phyloP scores from a whole-genome alignment of 2,888 invertebrate genomes.

The Empis livida region DNA sequence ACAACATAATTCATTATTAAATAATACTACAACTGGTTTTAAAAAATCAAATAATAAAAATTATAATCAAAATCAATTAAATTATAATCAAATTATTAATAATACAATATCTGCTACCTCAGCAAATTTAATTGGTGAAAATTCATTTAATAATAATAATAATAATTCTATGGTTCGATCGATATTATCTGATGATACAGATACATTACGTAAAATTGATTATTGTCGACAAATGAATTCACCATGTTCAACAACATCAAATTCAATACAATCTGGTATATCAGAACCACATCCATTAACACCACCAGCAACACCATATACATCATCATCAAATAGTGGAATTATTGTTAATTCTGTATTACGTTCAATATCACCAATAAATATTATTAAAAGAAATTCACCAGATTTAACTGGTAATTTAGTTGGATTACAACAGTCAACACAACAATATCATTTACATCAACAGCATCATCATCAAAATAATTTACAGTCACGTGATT shows the following conservation, averaged over 20 bases:
- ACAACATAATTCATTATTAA: no score
- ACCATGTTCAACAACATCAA: constrained; percentile 28
- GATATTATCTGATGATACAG: constrained; percentile 4
- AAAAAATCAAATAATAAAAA: not conserved
- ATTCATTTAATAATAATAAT: not conserved
- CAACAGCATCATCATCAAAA: not conserved
- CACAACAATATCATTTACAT: constrained; percentile 1
- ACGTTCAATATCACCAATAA: constrained; percentile 10
- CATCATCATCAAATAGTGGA: not conserved
- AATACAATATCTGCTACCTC: constrained; percentile 1
- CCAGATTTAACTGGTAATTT: constrained; percentile 2
- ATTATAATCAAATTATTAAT: not conserved
- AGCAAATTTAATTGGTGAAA: not conserved
- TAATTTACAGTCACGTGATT: not conserved
- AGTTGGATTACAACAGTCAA: not conserved
- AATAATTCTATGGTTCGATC: constrained; percentile 1
- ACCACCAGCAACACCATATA: constrained; percentile 31
- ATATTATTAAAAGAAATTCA: constrained; percentile 4
- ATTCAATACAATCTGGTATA: constrained; percentile 25
- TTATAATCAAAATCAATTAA: not conserved
- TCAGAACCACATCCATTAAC: constrained; percentile 24
- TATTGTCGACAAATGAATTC: constrained; percentile 25
- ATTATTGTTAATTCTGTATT: constrained; percentile 9
- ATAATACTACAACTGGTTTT: not conserved
- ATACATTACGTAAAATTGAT: constrained; percentile 17